Evolutionary conservation across 2,888 invertebrate genomes (phyloP).

Genomic region (Hetaerina titia): DNA sequence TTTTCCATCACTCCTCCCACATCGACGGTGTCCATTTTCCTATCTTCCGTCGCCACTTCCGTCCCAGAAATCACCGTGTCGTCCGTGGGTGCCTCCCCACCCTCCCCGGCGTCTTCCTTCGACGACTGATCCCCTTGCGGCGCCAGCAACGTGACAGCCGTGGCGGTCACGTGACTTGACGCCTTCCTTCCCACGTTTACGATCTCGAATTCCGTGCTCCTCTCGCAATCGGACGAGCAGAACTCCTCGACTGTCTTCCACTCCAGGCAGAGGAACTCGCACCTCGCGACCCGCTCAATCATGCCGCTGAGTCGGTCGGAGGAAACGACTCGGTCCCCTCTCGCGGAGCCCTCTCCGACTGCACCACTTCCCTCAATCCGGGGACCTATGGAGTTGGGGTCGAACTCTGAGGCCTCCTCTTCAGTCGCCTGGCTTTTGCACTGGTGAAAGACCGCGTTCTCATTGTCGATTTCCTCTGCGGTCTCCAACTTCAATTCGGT

Average conservation of each 20-base stretch:
- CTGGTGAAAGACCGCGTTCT: neutral
- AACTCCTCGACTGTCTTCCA: slow-evolving; percentile 51
- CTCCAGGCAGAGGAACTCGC: slow-evolving; percentile 7
- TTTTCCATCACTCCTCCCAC: neutral
- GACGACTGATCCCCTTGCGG: neutral
- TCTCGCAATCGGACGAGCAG: slow-evolving; percentile 72
- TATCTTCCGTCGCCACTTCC: too few species aligned
- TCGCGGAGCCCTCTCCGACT: slow-evolving; percentile 69
- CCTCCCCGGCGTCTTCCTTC: neutral
- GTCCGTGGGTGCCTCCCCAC: neutral
- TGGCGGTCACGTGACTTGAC: slow-evolving; percentile 74
- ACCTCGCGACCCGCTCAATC: slow-evolving; percentile 69
- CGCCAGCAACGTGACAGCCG: slow-evolving; percentile 3
- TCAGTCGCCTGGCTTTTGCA: neutral
- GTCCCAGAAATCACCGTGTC: too few species aligned
- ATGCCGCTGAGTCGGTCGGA: slow-evolving; percentile 73
- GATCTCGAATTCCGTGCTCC: slow-evolving; percentile 73
- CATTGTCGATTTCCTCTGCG: neutral
- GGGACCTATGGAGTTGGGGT: neutral
- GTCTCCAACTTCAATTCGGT: neutral
- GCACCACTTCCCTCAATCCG: slow-evolving; percentile 22
- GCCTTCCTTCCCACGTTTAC: slow-evolving; percentile 77
- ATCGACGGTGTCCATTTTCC: neutral
- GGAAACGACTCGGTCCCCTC: slow-evolving; percentile 69
- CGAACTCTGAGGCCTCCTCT: neutral